Evolutionary conservation across 2,888 invertebrate genomes (phyloP).

Genomic region (Orthosia gothica): DNA sequence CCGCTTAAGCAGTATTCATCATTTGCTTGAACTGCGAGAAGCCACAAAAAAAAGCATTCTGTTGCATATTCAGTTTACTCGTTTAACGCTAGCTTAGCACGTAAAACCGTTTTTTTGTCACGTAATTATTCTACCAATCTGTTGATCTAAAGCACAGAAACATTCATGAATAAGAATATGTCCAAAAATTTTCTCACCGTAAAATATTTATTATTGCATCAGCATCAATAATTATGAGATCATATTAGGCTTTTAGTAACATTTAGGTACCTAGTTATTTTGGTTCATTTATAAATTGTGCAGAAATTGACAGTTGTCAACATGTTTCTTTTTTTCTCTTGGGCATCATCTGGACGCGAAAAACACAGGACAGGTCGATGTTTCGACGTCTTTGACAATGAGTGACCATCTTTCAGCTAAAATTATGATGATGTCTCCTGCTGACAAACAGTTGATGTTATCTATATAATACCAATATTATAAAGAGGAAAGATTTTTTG

Average conservation of each 20-base stretch:
- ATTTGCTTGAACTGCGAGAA: too few relatives aligned
- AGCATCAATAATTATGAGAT: neutral
- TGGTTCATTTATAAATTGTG: neutral
- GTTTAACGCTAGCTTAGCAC: slow-evolving; percentile 31
- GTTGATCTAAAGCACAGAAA: slow-evolving; percentile 21
- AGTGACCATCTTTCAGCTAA: too few relatives aligned
- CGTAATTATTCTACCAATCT: slow-evolving; percentile 37
- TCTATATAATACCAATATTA: too few relatives aligned
- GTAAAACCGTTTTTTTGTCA: slow-evolving; percentile 37
- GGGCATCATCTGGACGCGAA: too few relatives aligned
- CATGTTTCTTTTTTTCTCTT: neutral
- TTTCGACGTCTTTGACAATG: too few relatives aligned
- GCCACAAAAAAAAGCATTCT: too few relatives aligned
- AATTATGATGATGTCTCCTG: neutral
- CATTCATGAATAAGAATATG: slow-evolving; percentile 12
- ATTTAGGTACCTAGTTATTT: neutral
- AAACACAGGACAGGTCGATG: too few relatives aligned
- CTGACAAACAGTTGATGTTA: neutral
- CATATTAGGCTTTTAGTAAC: neutral
- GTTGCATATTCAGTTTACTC: slow-evolving; percentile 37
- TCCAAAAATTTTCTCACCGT: slow-evolving; percentile 13
- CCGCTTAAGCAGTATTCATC: too few relatives aligned
- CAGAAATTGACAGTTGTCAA: too few relatives aligned
- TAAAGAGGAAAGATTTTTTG: too few relatives aligned
- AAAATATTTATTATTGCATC: slow-evolving; percentile 17